Conservation (phyloP, 53 echinoderm and acorn worm genomes). For the Zoroaster sp. region DNA sequence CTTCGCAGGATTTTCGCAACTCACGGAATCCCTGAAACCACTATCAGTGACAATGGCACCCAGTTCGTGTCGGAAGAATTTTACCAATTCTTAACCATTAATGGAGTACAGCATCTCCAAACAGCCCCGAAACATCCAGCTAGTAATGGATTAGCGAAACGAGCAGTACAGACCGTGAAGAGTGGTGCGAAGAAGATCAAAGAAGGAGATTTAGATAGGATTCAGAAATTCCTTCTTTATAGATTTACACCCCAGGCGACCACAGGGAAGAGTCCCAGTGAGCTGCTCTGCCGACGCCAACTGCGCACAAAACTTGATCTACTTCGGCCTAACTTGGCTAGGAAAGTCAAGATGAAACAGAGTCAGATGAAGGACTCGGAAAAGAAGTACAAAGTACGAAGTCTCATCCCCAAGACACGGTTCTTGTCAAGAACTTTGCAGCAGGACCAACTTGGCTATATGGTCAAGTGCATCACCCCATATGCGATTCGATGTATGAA, state of each 20-base stretch:
- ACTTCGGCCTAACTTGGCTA: background rate
- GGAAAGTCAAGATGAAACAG: background rate
- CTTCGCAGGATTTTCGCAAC: conserved; percentile 58
- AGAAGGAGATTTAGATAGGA: background rate
- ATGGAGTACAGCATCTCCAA: conserved; percentile 64
- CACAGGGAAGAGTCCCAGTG: background rate
- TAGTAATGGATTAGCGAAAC: too few relatives aligned
- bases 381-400: background rate
- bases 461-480: background rate
- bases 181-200: conserved; percentile 29
- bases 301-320: background rate
- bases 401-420: background rate
- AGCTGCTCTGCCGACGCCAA: background rate
- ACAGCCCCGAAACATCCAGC: too few relatives aligned
- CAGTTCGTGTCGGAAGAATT: conserved; percentile 69
- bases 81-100: conserved; percentile 12
- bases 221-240: background rate
- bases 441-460: background rate
- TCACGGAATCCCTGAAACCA: conserved; percentile 62
- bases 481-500: background rate
- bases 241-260: background rate
- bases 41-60: conserved; percentile 65
- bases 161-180: conserved; percentile 51
- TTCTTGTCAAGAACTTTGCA: conserved; percentile 37
- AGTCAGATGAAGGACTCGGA: background rate